Evolutionary conservation across 2,797 vertebrate genomes (phyloP).

Genomic region (Sebastes jordani): DNA sequence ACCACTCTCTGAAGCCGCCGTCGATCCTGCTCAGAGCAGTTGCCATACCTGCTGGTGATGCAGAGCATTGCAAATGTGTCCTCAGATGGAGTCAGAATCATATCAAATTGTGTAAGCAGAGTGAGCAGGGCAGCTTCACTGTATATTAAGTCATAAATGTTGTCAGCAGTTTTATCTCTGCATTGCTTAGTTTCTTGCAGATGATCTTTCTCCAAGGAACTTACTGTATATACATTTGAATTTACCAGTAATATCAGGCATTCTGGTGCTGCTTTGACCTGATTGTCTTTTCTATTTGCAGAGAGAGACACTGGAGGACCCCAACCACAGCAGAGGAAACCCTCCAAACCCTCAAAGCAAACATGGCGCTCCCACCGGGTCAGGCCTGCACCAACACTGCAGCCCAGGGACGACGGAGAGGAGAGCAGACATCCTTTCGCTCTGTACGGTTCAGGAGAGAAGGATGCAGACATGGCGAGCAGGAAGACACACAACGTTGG

Average conservation of each 20-base stretch:
- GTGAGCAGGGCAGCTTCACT: neutral
- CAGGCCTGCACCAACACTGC: conserved; percentile 50
- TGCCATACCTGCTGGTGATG: too few relatives aligned
- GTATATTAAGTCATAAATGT: neutral
- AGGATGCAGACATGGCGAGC: conserved; percentile 84
- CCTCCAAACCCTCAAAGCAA: conserved; percentile 76
- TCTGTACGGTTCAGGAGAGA: conserved; percentile 92
- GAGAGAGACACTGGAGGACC: conserved; percentile 25
- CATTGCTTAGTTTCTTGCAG: neutral
- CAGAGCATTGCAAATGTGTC: neutral
- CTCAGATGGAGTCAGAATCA: too few relatives aligned
- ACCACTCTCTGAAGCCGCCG: too few relatives aligned
- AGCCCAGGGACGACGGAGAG: conserved; percentile 75
- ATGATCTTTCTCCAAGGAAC: neutral
- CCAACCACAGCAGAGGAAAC: conserved; percentile 55
- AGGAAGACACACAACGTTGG: conserved; percentile 94
- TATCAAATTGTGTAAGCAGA: neutral
- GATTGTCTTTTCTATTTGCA: conserved; percentile 8
- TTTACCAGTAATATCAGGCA: neutral
- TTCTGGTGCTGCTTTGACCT: neutral
- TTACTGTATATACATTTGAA: neutral
- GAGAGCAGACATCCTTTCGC: conserved; percentile 90
- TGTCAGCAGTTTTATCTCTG: neutral
- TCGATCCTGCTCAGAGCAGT: too few relatives aligned
- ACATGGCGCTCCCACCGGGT: conserved; percentile 49